These are phyloP conservation scores for Prionailurus viverrinus DNA, from an alignment of 2,113 vertebrate species.

Conservation along the genomic window DNA sequence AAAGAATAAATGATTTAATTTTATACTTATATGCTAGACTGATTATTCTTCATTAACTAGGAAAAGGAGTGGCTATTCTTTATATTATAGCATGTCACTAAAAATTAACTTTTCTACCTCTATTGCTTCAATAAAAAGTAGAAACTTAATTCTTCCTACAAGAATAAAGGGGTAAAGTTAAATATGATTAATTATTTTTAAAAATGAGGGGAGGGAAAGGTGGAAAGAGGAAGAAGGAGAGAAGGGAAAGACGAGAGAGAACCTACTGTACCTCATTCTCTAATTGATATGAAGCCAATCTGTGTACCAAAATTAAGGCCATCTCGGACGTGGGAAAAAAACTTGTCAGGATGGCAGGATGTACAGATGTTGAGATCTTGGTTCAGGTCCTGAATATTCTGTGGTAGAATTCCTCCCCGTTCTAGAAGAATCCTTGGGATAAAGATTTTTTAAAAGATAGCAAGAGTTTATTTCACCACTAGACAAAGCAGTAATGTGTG, in stretches of 20 bases:
- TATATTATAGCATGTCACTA: not conserved
- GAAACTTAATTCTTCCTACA: conserved; percentile 27
- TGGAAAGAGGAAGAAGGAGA: not conserved
- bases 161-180: conserved; percentile 17
- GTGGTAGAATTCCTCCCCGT: conserved; percentile 90
- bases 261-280: conserved; percentile 78
- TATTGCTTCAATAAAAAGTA: not conserved
- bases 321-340: conserved; percentile 95
- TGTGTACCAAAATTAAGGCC: conserved; percentile 95
- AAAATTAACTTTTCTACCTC: conserved; percentile 45
- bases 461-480: conserved; percentile 38
- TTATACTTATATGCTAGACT: not conserved
- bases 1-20: conserved; percentile 58
- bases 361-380: conserved; percentile 92
- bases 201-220: not conserved
- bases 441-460: conserved; percentile 49
- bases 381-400: conserved; percentile 91
- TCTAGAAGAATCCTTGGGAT: conserved; percentile 92
- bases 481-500: not conserved
- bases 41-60: conserved; percentile 9
- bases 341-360: conserved; percentile 92
- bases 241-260: not conserved
- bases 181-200: conserved; percentile 9
- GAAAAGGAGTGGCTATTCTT: not conserved
- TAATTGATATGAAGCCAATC: conserved; percentile 95